Base-by-base conservation (phyloP, 2,113 vertebrate genomes). In the Nesogale talazaci region DNA sequence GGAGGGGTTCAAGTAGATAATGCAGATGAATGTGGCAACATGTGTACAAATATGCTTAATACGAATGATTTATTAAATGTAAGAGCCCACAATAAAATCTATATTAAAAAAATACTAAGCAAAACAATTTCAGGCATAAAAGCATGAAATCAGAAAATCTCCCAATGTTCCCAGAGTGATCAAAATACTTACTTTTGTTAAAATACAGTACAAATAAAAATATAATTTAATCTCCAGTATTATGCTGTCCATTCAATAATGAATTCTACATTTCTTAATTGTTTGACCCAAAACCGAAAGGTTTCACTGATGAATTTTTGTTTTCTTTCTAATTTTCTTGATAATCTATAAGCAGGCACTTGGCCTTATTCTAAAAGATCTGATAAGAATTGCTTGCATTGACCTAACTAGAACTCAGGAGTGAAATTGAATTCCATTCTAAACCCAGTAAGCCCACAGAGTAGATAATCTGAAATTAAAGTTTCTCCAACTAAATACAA, bases 201-300 rank as follows among this genome's bases (percentile, higher is more conserved):
- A 94, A 86, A 88, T 81, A 82, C 63, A 16, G 5, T 42, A 3
- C 17, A 88, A 78, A 81, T 12, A 93, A 38, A 57, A 74, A 78
- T 6, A 8, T 91, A 52, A 52, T 10, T 52, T 52, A 85, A 52
- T 22, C 8, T 65, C 1, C 14, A 81, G 3, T 52, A 61, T 61
- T 61, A 25, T 61, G 46, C 14, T 52, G 23, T 3, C 23, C 86
- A 81, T 2, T 78, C 69, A 40, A 52, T 77, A 19, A 79, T 2
- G 17, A 93, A 94, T 52, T 52, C 46, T 29, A 90, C 83, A 92
- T 90, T 79, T 85, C 25, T 65, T 14, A 88, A 56, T 69, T 34
- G 10, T 78, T 63, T 9, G 69, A 38, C 19, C 2, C 9, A 40
- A 77, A 17, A 8, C 57, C 56, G 79, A 11, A 84, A 14, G 16